Evolutionary conservation across 2,113 vertebrate species (phyloP).

Genomic region (Siphamia tubifer): DNA sequence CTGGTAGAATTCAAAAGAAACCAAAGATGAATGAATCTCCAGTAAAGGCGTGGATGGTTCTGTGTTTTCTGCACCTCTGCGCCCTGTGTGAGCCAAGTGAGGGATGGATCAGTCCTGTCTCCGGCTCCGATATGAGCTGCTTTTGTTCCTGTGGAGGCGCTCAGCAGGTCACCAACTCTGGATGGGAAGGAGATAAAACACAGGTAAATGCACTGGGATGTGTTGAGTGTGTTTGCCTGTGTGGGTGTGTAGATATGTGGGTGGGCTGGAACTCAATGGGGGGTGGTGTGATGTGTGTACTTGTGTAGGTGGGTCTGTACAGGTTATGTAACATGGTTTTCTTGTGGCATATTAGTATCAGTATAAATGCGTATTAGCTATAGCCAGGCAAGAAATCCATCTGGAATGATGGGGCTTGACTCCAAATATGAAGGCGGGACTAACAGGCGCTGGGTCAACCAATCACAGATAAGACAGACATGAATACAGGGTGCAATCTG

Average conservation of each 20-base stretch:
- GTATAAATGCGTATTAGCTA: not conserved
- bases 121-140: slow-evolving; percentile 1
- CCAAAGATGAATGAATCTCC: not conserved
- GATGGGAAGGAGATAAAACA: slow-evolving; percentile 7
- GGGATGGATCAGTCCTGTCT: not conserved
- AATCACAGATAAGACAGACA: no score
- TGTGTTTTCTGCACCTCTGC: not conserved
- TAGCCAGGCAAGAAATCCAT: no score
- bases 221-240: not conserved
- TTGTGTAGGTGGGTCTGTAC: not conserved
- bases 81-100: not conserved
- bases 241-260: not conserved
- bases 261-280: not conserved
- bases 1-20: not conserved
- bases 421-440: no score
- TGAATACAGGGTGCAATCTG: no score
- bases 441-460: no score
- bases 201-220: slow-evolving; percentile 22
- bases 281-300: not conserved
- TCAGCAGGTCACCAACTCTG: slow-evolving; percentile 8
- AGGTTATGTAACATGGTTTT: not conserved
- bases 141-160: slow-evolving; percentile 5
- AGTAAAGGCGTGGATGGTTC: not conserved
- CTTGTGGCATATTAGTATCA: no score
- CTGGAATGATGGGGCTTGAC: no score